These are phyloP conservation scores for Neofelis nebulosa DNA, from an alignment of 2,113 vertebrate genomes.

Conservation along the genomic window DNA sequence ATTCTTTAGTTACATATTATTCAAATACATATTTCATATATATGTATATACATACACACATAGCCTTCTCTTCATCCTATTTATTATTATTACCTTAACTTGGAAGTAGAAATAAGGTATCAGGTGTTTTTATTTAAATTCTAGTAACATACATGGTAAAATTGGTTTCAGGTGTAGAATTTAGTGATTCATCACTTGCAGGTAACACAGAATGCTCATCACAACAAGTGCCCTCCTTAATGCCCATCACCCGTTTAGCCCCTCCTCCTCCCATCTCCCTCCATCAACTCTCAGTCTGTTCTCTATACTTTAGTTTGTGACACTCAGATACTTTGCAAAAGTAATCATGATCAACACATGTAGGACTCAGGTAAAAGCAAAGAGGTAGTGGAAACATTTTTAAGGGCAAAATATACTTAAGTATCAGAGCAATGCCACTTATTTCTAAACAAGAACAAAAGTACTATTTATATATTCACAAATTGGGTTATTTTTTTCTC, in stretches of 20 bases:
- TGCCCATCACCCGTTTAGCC: too few species aligned
- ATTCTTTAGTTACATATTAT: neutral
- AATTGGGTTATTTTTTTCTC: neutral
- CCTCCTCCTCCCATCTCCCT: too few species aligned
- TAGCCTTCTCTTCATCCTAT: neutral
- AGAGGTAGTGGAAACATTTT: neutral
- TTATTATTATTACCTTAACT: neutral
- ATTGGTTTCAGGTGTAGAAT: too few species aligned
- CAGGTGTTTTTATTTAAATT: neutral
- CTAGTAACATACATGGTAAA: too few species aligned
- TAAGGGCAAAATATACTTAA: neutral
- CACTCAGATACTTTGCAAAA: neutral
- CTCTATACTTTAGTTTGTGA: neutral
- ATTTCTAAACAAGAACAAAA: slow-evolving; percentile 1
- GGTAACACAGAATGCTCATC: too few species aligned
- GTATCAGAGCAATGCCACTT: neutral
- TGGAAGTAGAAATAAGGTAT: neutral
- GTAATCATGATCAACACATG: neutral
- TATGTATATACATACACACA: neutral
- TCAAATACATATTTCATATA: neutral
- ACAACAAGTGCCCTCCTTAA: too few species aligned
- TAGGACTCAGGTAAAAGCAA: neutral
- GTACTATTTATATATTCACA: neutral
- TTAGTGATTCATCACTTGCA: too few species aligned
- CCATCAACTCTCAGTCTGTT: too few species aligned